phyloP scores from a whole-genome alignment of 2,113 vertebrate genomes.

The Brachyistius frenatus region DNA sequence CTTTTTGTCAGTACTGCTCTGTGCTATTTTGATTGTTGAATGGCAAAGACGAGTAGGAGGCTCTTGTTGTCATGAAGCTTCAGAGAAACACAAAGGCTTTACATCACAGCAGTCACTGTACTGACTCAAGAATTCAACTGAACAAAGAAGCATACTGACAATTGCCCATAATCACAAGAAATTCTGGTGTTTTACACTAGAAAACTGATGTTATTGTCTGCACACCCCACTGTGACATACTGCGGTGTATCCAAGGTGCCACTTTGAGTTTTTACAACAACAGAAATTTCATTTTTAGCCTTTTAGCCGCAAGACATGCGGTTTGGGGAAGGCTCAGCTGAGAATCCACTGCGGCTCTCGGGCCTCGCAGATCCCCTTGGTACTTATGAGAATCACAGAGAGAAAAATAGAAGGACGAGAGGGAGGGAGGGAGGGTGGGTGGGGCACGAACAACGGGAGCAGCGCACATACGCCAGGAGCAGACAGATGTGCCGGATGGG shows the following conservation, averaged over 20 bases:
- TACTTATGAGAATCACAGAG: too few relatives aligned
- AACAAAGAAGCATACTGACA: neutral
- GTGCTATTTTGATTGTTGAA: neutral
- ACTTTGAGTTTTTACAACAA: neutral
- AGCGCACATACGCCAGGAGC: too few relatives aligned
- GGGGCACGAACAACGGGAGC: too few relatives aligned
- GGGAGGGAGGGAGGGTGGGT: too few relatives aligned
- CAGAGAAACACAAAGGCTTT: slow-evolving; percentile 16
- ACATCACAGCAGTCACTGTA: neutral
- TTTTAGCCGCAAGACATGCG: too few relatives aligned
- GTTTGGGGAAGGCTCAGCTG: too few relatives aligned
- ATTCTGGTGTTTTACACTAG: neutral
- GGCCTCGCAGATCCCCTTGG: too few relatives aligned
- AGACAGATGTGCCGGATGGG: too few relatives aligned
- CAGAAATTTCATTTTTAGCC: neutral
- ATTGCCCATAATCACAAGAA: neutral
- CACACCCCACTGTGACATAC: neutral
- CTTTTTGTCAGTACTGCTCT: neutral
- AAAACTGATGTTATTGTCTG: neutral
- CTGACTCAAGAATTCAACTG: neutral
- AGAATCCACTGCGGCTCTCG: too few relatives aligned
- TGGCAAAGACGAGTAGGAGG: neutral
- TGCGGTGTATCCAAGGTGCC: neutral
- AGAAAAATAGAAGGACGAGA: too few relatives aligned
- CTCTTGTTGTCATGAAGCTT: neutral